Evolutionary conservation across 2,888 invertebrate species (phyloP), one percentile per base, ranked within the genome.

Genomic region (Atethmia centrago): DNA sequence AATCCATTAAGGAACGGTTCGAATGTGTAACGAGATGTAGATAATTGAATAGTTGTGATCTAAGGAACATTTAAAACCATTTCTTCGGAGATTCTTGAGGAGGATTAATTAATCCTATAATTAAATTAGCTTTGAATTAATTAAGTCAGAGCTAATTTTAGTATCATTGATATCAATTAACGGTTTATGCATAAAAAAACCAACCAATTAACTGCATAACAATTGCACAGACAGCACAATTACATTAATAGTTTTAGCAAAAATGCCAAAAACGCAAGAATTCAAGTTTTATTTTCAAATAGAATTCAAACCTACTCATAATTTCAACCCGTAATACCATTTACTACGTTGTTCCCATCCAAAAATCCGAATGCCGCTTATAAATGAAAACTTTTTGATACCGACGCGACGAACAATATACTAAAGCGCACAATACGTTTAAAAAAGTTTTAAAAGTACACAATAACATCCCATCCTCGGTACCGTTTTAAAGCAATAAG

Each of bases 401-500:
- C 68, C 53, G 63, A 67, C 71, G 62, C 79, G 40, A 66, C 63
- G 53, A 83, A 77, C 70, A 82, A 83, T 82, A 84, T 64, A 82
- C 70, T 76, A 78, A 78, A 85, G 74, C 45, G 36, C 58, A 85
- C 80, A 85, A 81, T 79, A 76, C 83, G 73, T 77, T 79, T 76
- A 78, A 87, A 87, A 84, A 85, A 79, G 85, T 85, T 78, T 62
- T 74, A 74, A 80, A 81, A 75, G 72, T 78, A 79, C 70, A 84
- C 77, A 85, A 82, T 82, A 84, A 80, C 77, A 77, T 74, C 68
- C 77, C 64, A 78, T 87, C 63, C 77, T 70, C 67, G 51, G 72
- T 67, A 71, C 62, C 70, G 80, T 77, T 85, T 84, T 82, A 81
- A 86, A 77, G 90, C 89, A 88, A 91, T 91, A 92, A 85, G 80